Percentiles rank a stretch among this genome's conserved stretches.
phyloP scores from a whole-genome alignment of 1,140 invertebrate genomes.

The Trigoniulus corallinus region DNA sequence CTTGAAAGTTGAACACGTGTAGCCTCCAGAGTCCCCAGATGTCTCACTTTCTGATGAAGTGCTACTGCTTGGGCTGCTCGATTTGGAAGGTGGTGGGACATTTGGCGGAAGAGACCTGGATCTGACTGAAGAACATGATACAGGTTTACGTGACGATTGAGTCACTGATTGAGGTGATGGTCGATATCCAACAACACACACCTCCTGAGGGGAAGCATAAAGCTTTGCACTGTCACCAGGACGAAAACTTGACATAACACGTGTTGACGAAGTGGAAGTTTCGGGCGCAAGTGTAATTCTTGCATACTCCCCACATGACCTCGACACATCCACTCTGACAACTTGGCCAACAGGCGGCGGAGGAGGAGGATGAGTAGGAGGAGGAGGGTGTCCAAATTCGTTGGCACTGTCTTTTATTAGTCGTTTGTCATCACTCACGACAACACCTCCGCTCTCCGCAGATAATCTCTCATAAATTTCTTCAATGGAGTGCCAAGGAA shows the following conservation, averaged over 20 bases:
- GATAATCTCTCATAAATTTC: too few species aligned
- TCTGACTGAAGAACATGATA: slow-evolving; percentile 7
- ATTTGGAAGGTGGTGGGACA: slow-evolving; percentile 12
- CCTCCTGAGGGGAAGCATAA: slow-evolving; percentile 69
- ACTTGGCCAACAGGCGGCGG: slow-evolving; percentile 53
- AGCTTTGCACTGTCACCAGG: slow-evolving; percentile 66
- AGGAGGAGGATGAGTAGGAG: slow-evolving; percentile 47
- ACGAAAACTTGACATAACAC: slow-evolving; percentile 59
- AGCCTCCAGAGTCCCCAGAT: slow-evolving; percentile 10
- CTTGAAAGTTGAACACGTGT: slow-evolving; percentile 9
- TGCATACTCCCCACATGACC: slow-evolving; percentile 18
- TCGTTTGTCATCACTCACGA: too few species aligned
- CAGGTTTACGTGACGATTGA: neutral
- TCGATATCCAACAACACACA: slow-evolving; percentile 31
- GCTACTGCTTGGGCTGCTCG: slow-evolving; percentile 6
- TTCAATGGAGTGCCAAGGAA: too few species aligned
- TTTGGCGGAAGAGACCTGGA: slow-evolving; percentile 28
- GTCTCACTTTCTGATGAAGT: slow-evolving; percentile 14
- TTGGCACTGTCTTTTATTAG: too few species aligned
- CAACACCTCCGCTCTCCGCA: too few species aligned
- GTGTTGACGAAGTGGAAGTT: neutral
- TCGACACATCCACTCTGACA: slow-evolving; percentile 47
- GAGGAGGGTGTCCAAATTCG: slow-evolving; percentile 41
- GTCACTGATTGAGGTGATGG: neutral
- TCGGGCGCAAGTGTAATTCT: slow-evolving; percentile 12